These are phyloP conservation scores for Garrulus glandarius DNA, from an alignment of 2,797 vertebrate genomes.

Conservation along the genomic window DNA sequence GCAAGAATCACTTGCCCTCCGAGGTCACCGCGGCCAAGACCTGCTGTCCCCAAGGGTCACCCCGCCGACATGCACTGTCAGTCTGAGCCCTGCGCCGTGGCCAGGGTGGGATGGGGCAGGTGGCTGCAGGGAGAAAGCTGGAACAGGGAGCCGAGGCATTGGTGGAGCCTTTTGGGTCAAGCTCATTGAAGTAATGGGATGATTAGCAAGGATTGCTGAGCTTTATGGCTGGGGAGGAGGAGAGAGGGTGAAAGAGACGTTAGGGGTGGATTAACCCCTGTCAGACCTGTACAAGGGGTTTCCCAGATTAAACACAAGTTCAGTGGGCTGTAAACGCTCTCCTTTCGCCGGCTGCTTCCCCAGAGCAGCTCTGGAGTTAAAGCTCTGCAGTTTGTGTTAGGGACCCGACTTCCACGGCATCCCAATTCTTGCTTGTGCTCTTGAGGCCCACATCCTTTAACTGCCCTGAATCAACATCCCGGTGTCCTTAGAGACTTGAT, in stretches of 20 bases:
- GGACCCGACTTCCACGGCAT: accelerated
- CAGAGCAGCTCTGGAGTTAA: background rate
- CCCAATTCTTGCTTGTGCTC: background rate
- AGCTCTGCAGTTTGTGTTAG: background rate
- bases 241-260: background rate
- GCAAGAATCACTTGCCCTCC: constrained; percentile 27
- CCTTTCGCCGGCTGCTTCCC: accelerated
- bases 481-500: background rate
- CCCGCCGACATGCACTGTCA: background rate
- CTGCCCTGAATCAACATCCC: background rate
- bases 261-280: constrained; percentile 11
- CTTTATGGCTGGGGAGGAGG: background rate
- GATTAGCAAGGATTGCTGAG: background rate
- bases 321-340: background rate
- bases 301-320: background rate
- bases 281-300: background rate
- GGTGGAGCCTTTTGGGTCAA: background rate
- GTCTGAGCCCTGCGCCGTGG: background rate
- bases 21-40: background rate
- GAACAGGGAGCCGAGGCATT: background rate
- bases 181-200: background rate
- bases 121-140: background rate
- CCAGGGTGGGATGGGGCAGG: background rate
- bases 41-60: background rate
- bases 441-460: accelerated